A percentile compares a stretch with the other conserved stretches of the same genome.
Conservation (phyloP, 2,888 invertebrate species). For the Tyria jacobaeae region DNA sequence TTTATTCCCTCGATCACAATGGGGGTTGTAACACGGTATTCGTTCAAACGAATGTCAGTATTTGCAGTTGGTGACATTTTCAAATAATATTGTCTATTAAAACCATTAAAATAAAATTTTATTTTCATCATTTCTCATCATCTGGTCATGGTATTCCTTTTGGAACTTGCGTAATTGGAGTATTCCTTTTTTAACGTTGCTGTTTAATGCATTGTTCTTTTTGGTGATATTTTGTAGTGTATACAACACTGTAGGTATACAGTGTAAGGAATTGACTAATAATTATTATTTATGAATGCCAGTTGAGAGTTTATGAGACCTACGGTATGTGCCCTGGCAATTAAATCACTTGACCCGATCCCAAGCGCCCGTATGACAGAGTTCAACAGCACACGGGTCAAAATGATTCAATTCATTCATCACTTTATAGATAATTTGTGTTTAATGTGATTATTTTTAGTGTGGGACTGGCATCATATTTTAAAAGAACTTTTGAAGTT, state of each 20-base stretch:
- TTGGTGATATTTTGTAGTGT: too few species aligned
- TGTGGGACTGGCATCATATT: background rate
- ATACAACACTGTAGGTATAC: background rate
- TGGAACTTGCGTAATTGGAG: too few species aligned
- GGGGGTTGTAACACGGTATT: constrained; percentile 35
- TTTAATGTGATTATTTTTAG: constrained; percentile 30
- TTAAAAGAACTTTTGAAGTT: too few species aligned
- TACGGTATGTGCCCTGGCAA: constrained; percentile 53
- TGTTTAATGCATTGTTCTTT: too few species aligned
- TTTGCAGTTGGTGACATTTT: background rate
- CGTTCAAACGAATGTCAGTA: constrained; percentile 35
- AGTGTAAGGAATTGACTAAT: background rate
- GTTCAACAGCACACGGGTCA: constrained; percentile 66
- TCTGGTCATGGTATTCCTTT: too few species aligned
- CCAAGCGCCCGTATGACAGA: constrained; percentile 57
- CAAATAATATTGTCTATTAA: background rate
- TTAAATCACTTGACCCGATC: constrained; percentile 76
- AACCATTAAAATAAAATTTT: background rate
- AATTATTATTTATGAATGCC: constrained; percentile 1
- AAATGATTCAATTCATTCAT: constrained; percentile 55
- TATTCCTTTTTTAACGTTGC: background rate
- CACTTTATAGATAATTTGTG: constrained; percentile 36
- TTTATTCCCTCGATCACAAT: constrained; percentile 54
- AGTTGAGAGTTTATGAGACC: constrained; percentile 14
- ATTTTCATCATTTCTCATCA: too few species aligned